Evolutionary conservation across 2,888 invertebrate species (phyloP).

Genomic region (Enchytraeus crypticus): DNA sequence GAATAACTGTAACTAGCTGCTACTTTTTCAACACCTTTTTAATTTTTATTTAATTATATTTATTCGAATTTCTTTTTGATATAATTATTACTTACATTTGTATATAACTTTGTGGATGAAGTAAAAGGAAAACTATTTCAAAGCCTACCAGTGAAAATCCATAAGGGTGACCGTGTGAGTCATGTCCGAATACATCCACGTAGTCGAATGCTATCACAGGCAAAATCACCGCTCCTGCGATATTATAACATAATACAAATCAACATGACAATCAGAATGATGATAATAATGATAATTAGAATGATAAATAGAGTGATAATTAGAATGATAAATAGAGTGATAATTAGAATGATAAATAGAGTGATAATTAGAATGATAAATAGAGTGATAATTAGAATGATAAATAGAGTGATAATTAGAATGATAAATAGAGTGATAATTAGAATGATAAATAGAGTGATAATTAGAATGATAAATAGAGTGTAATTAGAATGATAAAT

Average conservation of each 20-base stretch:
- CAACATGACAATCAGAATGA: neutral
- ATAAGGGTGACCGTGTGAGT: neutral
- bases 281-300: neutral
- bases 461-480: neutral
- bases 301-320: neutral
- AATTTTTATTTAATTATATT: too few species aligned
- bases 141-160: constrained; percentile 3
- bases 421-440: neutral
- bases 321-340: neutral
- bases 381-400: neutral
- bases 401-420: neutral
- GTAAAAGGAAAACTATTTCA: too few species aligned
- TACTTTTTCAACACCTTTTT: too few species aligned
- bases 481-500: neutral
- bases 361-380: too few species aligned
- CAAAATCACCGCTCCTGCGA: neutral
- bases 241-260: neutral
- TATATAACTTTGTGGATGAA: too few species aligned
- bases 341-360: too few species aligned
- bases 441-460: neutral
- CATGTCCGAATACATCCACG: neutral
- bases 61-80: too few species aligned
- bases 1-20: too few species aligned
- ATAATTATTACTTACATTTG: too few species aligned
- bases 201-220: constrained; percentile 4